Base-by-base conservation (phyloP, 92 coral and sea anemone species). In the Epizoanthus illoricatus region DNA sequence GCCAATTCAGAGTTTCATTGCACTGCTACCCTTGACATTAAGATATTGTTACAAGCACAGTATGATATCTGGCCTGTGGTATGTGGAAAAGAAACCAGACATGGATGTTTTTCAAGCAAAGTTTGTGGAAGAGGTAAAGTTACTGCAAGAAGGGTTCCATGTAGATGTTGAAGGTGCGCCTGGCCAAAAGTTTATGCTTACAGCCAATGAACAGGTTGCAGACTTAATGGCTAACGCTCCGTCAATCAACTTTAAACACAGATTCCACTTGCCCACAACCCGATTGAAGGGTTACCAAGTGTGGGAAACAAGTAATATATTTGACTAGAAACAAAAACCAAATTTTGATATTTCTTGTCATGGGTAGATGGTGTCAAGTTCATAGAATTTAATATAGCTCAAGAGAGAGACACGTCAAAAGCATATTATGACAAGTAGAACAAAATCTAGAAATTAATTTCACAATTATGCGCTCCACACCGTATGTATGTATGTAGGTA, bases 1-100 rank as follows among this genome's bases (percentile, higher is more conserved):
- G 90, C 92, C 92, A 16, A 89, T 89, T 55, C 92, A 89, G 66
- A 82, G 92, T 80, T 91, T 91, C 85, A 84, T 91, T 19, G 90
- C 84, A 61, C 87, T 89, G 75, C 74, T 88, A 1, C 90, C 90
- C 20, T 41, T 80, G 10, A 63, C 54, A 47, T 65, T 88, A 54
- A 36, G 91, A 17, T 90, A 85, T 66, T 90, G 85, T 5, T 88
- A 82, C 71, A 91, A 84, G 76, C 85, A 83, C 61, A 90, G 87
- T 65, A 57, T 87, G 16, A 13, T 90, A 73, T 90, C 94, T 63
- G 91, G 85, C 15, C 65, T 87, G 61, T 90, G 94, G 94, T 90
- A 75, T 88, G 94, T 89, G 2, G 79, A 67, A 58, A 85, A 67
- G 62, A 88, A 88, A 71, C 89, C 91, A 39, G 78, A 91, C 55